Conservation (phyloP, 2,113 vertebrate genomes). For the Hippocampus abdominalis region DNA sequence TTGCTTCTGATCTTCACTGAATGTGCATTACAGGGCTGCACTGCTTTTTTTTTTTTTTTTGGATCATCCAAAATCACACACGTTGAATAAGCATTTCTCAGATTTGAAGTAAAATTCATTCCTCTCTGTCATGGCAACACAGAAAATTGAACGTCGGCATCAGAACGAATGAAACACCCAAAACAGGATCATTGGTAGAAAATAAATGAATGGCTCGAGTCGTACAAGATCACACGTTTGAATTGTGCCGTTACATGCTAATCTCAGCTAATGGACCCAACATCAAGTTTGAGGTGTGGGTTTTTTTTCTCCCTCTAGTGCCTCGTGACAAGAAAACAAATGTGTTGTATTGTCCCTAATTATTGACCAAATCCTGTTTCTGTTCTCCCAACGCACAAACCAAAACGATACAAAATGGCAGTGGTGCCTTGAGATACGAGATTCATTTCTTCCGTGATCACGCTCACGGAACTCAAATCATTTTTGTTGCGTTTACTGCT, state of each 20-base stretch:
- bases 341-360: not conserved
- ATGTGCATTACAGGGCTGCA: not conserved
- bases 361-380: not conserved
- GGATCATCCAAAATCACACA: constrained; percentile 3
- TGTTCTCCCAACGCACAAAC: not conserved
- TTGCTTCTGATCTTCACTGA: not conserved
- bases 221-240: not conserved
- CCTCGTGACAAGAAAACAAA: not conserved
- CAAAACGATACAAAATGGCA: not conserved
- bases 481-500: too few species aligned
- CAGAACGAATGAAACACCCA: constrained; percentile 20
- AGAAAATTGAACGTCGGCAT: constrained; percentile 55
- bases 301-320: not conserved
- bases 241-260: not conserved
- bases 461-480: not conserved
- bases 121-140: not conserved
- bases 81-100: constrained; percentile 21
- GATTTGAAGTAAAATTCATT: constrained; percentile 16
- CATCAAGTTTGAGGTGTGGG: not conserved
- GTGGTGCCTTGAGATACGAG: not conserved
- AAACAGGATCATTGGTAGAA: not conserved
- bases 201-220: not conserved
- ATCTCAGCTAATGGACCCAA: not conserved
- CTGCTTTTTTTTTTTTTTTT: not conserved
- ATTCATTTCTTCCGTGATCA: not conserved